phyloP scores from a whole-genome alignment of 2,888 invertebrate genomes.

The Brachyptera putata region DNA sequence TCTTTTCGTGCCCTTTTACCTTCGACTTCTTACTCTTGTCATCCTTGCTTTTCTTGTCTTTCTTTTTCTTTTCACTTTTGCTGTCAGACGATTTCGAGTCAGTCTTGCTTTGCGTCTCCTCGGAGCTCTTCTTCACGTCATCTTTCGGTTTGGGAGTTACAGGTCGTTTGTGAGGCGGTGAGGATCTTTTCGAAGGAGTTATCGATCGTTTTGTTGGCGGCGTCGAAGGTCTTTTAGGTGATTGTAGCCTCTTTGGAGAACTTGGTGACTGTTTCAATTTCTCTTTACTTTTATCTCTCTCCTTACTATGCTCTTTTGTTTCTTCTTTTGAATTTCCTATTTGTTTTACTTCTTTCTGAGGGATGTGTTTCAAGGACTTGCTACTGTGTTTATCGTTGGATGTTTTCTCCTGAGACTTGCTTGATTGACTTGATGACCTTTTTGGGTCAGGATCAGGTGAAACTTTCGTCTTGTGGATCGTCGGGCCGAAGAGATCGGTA shows the following conservation, averaged over 20 bases:
- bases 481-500: constrained; percentile 76
- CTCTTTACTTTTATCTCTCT: constrained; percentile 51
- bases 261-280: constrained; percentile 38
- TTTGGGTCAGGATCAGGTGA: constrained; percentile 64
- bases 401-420: constrained; percentile 38
- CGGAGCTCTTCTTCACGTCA: constrained; percentile 41
- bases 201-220: constrained; percentile 23
- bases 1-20: constrained; percentile 60
- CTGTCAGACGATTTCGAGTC: constrained; percentile 25
- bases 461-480: constrained; percentile 71
- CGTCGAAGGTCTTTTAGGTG: constrained; percentile 13
- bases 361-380: constrained; percentile 40
- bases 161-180: constrained; percentile 42
- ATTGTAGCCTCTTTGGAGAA: constrained; percentile 9
- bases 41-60: constrained; percentile 48
- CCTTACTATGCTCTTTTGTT: constrained; percentile 54
- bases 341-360: constrained; percentile 43
- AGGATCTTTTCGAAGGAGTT: constrained; percentile 28
- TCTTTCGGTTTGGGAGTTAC: constrained; percentile 39
- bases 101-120: constrained; percentile 25
- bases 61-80: constrained; percentile 35
- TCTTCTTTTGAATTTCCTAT: constrained; percentile 54
- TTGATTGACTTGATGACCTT: constrained; percentile 43
- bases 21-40: constrained; percentile 52
- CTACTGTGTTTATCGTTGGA: constrained; percentile 53